Percentiles rank a stretch among this genome's conserved stretches.
phyloP scores from a whole-genome alignment of 2,888 invertebrate species.

The Dichetophora obliterata region DNA sequence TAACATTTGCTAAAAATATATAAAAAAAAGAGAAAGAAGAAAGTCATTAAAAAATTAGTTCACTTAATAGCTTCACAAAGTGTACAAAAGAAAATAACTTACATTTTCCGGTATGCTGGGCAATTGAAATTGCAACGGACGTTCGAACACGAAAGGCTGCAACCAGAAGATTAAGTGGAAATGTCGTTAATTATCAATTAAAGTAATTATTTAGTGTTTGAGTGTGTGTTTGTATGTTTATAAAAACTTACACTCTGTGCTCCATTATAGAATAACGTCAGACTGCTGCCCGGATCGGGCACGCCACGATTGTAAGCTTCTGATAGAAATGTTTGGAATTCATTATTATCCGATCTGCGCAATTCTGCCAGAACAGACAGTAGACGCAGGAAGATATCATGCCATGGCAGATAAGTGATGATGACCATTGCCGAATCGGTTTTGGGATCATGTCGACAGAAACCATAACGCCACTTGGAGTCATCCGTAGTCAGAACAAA shows the following conservation, averaged over 20 bases:
- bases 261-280: slow-evolving; percentile 75
- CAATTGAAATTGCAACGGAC: slow-evolving; percentile 84
- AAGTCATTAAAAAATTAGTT: not conserved
- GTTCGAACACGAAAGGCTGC: slow-evolving; percentile 83
- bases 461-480: slow-evolving; percentile 97
- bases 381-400: slow-evolving; percentile 85
- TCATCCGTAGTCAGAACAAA: slow-evolving; percentile 96
- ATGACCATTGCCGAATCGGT: slow-evolving; percentile 87
- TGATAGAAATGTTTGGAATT: slow-evolving; percentile 73
- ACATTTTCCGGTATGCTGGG: slow-evolving; percentile 98
- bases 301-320: slow-evolving; percentile 78
- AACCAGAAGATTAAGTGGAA: slow-evolving; percentile 68
- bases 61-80: no score
- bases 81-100: slow-evolving; percentile 65
- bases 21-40: slow-evolving; percentile 23
- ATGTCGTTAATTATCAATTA: not conserved
- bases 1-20: slow-evolving; percentile 86
- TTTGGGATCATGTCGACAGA: slow-evolving; percentile 94
- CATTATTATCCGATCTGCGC: slow-evolving; percentile 59
- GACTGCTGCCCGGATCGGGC: slow-evolving; percentile 77
- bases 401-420: slow-evolving; percentile 94
- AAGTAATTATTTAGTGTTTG: not conserved
- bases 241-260: slow-evolving; percentile 73
- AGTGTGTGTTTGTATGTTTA: no score
- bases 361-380: slow-evolving; percentile 65